Base-by-base conservation (phyloP, 2,113 vertebrate species). In the Gopherus flavomarginatus region DNA sequence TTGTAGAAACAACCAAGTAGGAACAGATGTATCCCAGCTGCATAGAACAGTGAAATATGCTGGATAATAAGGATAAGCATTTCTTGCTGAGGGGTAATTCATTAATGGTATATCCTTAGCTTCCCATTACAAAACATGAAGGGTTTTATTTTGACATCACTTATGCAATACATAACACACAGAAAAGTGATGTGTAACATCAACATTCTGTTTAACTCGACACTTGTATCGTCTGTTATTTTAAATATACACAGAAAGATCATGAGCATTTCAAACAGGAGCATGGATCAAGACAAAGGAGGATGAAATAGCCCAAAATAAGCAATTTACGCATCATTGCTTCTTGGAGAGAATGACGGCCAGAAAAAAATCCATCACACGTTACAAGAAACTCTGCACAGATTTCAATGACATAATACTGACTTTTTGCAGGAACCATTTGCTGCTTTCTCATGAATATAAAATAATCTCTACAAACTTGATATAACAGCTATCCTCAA, bases 121-220 rank as follows among this genome's bases (percentile, higher is more conserved):
- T 91, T 90, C 90, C 90, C 80, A n/a, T 79, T 88, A 24, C 54
- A 86, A 53, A 85, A 79, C 72, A 92, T 7, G 2, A 29, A 57
- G 86, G 89, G 50, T 80, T 82, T 35, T 77, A 54, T 90, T 81
- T 94, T 87, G 86, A 53, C 93, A 59, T 94, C 79, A 59, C 52
- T 69, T 5, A 2, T 86, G 27, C n/a, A 22, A 47, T 21, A 54
- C 59, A 52, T 42, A 52, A 49, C 65, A 72, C 9, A 72, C 17
- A 27, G 6, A 47, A 47, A 78, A 78, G 11, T 78, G 42, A 27
- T 47, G 26, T 47, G 44, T 78, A 47, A 78, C 75, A 78, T 78
- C 44, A 27, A 44, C 24, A 78, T 44, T 47, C 42, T 44, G 42
- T 47, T 78, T 27, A 47, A 26, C 44, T 78, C 26, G 44, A 47